These are phyloP conservation scores for Lasius fuliginosus DNA, from an alignment of 2,888 invertebrate genomes.

Conservation along the genomic window DNA sequence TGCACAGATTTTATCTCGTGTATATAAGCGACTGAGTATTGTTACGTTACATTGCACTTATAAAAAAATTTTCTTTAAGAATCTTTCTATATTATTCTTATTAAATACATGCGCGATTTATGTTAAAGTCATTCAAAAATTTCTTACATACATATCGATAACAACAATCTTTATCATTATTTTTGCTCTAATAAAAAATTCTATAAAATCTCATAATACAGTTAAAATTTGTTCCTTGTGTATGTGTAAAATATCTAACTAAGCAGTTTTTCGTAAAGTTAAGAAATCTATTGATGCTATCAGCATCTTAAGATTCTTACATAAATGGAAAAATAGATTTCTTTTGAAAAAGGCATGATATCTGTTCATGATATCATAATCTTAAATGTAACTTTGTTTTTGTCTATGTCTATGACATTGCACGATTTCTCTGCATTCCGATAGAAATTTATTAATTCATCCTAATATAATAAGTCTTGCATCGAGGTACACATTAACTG, in stretches of 20 bases:
- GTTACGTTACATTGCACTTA: slow-evolving; percentile 42
- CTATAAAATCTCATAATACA: not conserved
- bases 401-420: slow-evolving; percentile 29
- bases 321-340: not conserved
- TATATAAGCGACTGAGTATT: slow-evolving; percentile 19
- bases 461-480: slow-evolving; percentile 34
- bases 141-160: slow-evolving; percentile 12
- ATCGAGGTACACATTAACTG: slow-evolving; percentile 43
- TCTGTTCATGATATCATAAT: not conserved
- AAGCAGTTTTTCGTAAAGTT: slow-evolving; percentile 1
- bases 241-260: not conserved
- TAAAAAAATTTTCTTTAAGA: slow-evolving; percentile 10
- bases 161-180: slow-evolving; percentile 5
- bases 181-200: slow-evolving; percentile 3
- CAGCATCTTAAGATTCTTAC: not conserved
- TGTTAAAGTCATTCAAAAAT: slow-evolving; percentile 2
- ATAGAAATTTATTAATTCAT: slow-evolving; percentile 30
- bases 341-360: slow-evolving; percentile 7
- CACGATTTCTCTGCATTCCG: slow-evolving; percentile 28
- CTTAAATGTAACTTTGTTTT: not conserved
- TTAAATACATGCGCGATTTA: slow-evolving; percentile 4
- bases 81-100: slow-evolving; percentile 21
- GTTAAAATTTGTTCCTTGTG: not conserved
- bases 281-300: not conserved
- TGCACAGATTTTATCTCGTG: slow-evolving; percentile 12